Conservation (phyloP, 1,140 invertebrate species). For the Drosophila lini region DNA sequence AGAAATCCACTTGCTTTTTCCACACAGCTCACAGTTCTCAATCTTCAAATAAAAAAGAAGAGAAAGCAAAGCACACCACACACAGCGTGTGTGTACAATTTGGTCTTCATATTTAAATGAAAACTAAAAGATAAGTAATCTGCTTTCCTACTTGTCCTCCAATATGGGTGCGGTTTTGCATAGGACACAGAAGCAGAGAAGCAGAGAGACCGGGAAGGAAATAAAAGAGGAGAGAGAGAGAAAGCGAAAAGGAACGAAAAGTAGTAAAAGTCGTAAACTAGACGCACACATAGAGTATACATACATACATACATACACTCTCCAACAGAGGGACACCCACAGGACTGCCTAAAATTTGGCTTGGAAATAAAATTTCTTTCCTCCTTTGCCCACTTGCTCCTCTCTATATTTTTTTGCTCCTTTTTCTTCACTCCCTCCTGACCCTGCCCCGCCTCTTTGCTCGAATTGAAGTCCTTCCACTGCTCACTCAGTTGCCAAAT, state of each 20-base stretch:
- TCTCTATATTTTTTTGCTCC: conserved; percentile 14
- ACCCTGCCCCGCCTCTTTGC: not conserved
- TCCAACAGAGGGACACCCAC: conserved; percentile 4
- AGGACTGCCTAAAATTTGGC: conserved; percentile 49
- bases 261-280: conserved; percentile 57
- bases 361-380: conserved; percentile 42
- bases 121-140: conserved; percentile 80
- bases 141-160: conserved; percentile 45
- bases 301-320: conserved; percentile 4
- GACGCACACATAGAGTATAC: conserved; percentile 22
- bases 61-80: conserved; percentile 4
- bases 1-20: conserved; percentile 33
- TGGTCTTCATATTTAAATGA: conserved; percentile 76
- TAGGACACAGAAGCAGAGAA: conserved; percentile 15
- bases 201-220: not conserved
- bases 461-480: conserved; percentile 17
- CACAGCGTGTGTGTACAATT: conserved; percentile 54
- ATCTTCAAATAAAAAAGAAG: conserved; percentile 5
- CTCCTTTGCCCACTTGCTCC: not conserved
- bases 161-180: conserved; percentile 70
- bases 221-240: not conserved
- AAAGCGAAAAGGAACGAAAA: conserved; percentile 23
- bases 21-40: conserved; percentile 8
- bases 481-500: conserved; percentile 67
- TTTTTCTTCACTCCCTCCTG: not conserved